Evolutionary conservation across 2,888 invertebrate species (phyloP).

Genomic region (Agapetus fuscipes): DNA sequence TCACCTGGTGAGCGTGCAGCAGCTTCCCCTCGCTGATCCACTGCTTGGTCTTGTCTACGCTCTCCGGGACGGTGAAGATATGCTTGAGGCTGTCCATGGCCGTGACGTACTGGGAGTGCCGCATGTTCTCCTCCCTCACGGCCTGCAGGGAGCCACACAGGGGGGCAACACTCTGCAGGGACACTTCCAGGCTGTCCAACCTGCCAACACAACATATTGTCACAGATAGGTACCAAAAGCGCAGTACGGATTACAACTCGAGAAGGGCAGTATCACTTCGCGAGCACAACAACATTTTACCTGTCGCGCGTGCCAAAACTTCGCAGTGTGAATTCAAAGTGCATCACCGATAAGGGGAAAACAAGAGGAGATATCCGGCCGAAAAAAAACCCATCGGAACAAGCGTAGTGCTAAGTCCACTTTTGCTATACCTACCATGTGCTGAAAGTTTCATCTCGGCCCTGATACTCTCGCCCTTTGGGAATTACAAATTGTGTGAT

Average conservation of each 20-base stretch:
- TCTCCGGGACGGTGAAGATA: constrained; percentile 95
- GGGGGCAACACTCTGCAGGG: constrained; percentile 67
- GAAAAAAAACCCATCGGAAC: too few relatives aligned
- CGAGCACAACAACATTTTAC: too few relatives aligned
- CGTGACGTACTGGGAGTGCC: constrained; percentile 94
- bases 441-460: too few relatives aligned
- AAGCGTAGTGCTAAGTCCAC: too few relatives aligned
- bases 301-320: neutral
- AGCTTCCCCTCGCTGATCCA: constrained; percentile 93
- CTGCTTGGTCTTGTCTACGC: constrained; percentile 87
- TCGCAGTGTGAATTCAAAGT: neutral
- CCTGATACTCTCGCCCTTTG: too few relatives aligned
- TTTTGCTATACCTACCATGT: too few relatives aligned
- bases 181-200: constrained; percentile 64
- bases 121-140: constrained; percentile 85
- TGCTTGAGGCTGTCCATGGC: constrained; percentile 98
- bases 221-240: too few relatives aligned
- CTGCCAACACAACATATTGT: constrained; percentile 33
- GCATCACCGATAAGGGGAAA: too few relatives aligned
- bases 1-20: constrained; percentile 82
- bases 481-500: too few relatives aligned
- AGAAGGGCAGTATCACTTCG: too few relatives aligned
- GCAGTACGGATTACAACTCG: too few relatives aligned
- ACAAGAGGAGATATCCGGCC: too few relatives aligned
- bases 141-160: constrained; percentile 72